Conservation (phyloP, 2,888 invertebrate species). For the Cinara cedri region DNA sequence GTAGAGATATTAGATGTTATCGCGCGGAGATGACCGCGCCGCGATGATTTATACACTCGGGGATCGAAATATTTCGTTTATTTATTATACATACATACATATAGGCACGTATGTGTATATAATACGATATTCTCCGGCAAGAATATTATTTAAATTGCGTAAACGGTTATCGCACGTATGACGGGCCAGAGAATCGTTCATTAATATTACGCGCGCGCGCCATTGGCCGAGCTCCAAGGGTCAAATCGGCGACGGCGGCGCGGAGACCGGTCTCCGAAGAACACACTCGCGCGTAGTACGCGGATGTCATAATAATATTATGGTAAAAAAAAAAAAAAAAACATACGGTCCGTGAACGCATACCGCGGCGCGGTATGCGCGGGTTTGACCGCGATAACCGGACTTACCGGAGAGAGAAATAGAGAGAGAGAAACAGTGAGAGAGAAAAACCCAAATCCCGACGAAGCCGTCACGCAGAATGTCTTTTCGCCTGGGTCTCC, state of each 20-base stretch:
- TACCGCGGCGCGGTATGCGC: background rate
- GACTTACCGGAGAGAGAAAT: too few species aligned
- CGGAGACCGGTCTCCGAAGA: slow-evolving; percentile 19
- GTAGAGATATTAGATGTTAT: too few species aligned
- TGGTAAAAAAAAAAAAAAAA: background rate
- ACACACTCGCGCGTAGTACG: slow-evolving; percentile 14
- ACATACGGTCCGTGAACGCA: background rate
- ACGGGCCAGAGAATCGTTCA: background rate
- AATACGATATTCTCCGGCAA: too few species aligned
- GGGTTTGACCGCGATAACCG: slow-evolving; percentile 11
- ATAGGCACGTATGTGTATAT: too few species aligned
- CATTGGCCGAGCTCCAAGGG: slow-evolving; percentile 51
- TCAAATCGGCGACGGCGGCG: background rate
- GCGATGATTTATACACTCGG: too few species aligned
- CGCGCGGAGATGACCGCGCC: too few species aligned
- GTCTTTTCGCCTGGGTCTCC: too few species aligned
- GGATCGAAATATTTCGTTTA: too few species aligned
- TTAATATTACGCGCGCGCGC: slow-evolving; percentile 21
- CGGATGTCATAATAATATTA: slow-evolving; percentile 36
- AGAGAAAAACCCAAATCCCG: background rate
- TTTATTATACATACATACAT: too few species aligned
- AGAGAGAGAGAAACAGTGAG: too few species aligned
- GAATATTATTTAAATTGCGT: background rate
- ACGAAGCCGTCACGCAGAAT: too few species aligned
- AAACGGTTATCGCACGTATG: slow-evolving; percentile 15